A percentile compares a stretch with the other conserved stretches of the same genome.
phyloP scores from a whole-genome alignment of 2,797 vertebrate species.

The Coracias cyanogaster region DNA sequence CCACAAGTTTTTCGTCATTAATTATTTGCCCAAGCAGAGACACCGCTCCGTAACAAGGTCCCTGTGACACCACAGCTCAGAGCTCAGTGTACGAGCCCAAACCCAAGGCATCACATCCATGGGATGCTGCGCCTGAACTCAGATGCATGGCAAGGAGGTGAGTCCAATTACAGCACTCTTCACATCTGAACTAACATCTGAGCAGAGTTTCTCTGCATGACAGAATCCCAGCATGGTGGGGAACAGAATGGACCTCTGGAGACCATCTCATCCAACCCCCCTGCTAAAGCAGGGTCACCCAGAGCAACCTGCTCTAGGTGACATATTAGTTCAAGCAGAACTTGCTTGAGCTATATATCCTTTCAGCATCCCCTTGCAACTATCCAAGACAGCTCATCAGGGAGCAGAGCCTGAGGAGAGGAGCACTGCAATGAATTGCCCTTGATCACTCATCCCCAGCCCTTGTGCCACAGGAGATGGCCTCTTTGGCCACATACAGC shows the following conservation, averaged over 20 bases:
- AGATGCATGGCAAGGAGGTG: background rate
- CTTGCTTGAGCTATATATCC: too few species aligned
- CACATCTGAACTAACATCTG: background rate
- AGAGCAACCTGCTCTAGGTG: background rate
- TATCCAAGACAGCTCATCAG: background rate
- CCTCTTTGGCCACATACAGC: background rate
- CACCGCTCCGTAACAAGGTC: background rate
- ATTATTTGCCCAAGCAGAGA: background rate
- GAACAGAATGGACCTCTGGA: background rate
- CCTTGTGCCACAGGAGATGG: background rate
- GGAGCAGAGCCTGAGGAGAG: background rate
- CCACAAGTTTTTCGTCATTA: background rate
- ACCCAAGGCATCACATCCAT: rapidly evolving
- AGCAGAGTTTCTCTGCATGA: background rate
- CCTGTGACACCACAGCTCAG: background rate
- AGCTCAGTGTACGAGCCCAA: background rate
- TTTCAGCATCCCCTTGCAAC: background rate
- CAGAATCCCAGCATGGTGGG: background rate
- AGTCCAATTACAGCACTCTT: background rate
- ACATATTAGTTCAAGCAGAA: background rate
- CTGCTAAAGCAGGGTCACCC: background rate
- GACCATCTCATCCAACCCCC: background rate
- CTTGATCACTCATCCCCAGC: background rate
- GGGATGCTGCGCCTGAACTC: background rate
- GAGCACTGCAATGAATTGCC: background rate